Conservation (phyloP, 2,888 invertebrate species). For the Drosophila merina region DNA sequence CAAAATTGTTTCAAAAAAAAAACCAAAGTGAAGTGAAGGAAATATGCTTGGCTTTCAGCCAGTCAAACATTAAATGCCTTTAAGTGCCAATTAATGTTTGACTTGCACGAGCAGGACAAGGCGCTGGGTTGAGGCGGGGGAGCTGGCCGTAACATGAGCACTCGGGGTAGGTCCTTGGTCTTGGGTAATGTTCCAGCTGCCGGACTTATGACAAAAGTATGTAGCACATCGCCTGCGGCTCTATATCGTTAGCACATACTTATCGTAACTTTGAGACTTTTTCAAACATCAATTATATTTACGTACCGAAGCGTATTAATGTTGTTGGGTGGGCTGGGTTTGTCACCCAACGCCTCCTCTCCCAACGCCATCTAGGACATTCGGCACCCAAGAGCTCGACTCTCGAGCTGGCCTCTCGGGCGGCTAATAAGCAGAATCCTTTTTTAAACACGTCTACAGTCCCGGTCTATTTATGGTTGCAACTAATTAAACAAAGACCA, state of each 20-base stretch:
- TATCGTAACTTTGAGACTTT: constrained; percentile 69
- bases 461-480: constrained; percentile 18
- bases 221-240: constrained; percentile 29
- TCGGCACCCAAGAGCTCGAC: not conserved
- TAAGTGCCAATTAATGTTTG: constrained; percentile 76
- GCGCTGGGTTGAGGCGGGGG: constrained; percentile 2
- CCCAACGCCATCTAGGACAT: not conserved
- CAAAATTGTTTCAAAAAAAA: constrained; percentile 65
- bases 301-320: constrained; percentile 70
- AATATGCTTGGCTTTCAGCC: constrained; percentile 14
- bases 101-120: constrained; percentile 46
- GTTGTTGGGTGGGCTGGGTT: constrained; percentile 2
- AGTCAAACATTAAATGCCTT: constrained; percentile 64
- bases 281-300: constrained; percentile 72
- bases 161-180: constrained; percentile 10
- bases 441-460: not conserved
- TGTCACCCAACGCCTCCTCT: not conserved
- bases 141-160: constrained; percentile 30
- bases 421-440: not conserved
- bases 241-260: constrained; percentile 51
- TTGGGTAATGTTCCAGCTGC: constrained; percentile 66
- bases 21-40: constrained; percentile 21
- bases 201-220: constrained; percentile 66
- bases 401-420: not conserved
- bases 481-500: constrained; percentile 38